Conservation (phyloP, 2,888 invertebrate genomes). For the Uloborus plumipes region DNA sequence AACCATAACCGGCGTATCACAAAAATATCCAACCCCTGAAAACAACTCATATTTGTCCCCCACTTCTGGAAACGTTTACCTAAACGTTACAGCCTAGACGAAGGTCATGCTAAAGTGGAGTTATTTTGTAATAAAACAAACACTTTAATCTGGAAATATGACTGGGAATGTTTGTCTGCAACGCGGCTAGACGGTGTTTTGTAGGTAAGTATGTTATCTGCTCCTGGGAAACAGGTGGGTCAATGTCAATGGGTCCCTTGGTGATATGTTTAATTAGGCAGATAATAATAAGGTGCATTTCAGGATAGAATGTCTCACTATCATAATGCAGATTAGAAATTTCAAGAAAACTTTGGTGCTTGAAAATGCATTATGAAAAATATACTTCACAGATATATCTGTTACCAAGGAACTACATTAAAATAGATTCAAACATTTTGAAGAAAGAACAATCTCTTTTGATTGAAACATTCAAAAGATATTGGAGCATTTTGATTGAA, state of each 20-base stretch:
- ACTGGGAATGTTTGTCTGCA: background rate
- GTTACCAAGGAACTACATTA: no score
- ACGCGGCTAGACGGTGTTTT: conserved; percentile 11
- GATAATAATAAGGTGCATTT: no score
- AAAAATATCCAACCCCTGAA: background rate
- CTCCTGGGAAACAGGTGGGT: conserved; percentile 2
- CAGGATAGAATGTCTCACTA: no score
- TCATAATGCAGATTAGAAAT: no score
- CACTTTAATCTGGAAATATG: conserved; percentile 6
- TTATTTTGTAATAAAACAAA: conserved; percentile 13
- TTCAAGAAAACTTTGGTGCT: no score
- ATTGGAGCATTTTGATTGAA: no score
- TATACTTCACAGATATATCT: no score
- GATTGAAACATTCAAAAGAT: no score
- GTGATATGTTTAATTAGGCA: background rate
- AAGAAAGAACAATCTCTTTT: no score
- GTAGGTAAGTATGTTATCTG: conserved; percentile 16
- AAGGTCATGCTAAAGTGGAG: background rate
- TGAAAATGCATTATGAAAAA: no score
- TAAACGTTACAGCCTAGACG: background rate
- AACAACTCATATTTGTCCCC: conserved; percentile 7
- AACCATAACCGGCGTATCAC: background rate
- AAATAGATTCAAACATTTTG: no score
- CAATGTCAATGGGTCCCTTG: conserved; percentile 2
- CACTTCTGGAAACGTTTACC: background rate